phyloP scores from a whole-genome alignment of 2,888 invertebrate species.

The Ptycholaimellus sp. region DNA sequence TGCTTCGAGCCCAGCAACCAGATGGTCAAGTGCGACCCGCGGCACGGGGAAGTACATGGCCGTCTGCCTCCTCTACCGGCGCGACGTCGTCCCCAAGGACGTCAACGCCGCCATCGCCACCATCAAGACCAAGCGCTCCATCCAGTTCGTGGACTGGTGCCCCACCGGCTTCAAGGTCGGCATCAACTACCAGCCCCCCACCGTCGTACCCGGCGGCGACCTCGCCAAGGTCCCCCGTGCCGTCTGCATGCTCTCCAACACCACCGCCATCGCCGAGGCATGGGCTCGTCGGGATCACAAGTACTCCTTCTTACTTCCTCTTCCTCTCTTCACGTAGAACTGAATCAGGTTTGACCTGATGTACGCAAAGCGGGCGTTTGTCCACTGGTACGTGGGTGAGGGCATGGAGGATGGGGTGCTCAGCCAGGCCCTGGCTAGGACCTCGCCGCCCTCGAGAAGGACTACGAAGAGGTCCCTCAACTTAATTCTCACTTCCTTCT shows the following conservation, averaged over 20 bases:
- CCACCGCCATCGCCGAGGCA: conserved; percentile 31
- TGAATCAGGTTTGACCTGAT: conserved; percentile 52
- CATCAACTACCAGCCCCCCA: conserved; percentile 34
- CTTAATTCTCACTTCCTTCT: too few relatives aligned
- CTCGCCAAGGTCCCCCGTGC: conserved; percentile 34
- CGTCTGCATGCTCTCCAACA: conserved; percentile 28
- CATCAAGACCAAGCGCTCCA: conserved; percentile 63
- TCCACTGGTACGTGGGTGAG: conserved; percentile 47
- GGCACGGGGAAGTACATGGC: conserved; percentile 28
- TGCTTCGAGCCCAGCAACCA: conserved; percentile 50
- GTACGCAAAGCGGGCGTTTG: conserved; percentile 55
- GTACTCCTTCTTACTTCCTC: too few relatives aligned
- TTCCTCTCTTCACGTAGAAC: too few relatives aligned
- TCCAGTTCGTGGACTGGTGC: conserved; percentile 50
- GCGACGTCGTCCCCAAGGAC: conserved; percentile 71
- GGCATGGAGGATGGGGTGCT: conserved; percentile 30
- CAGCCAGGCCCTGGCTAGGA: conserved; percentile 29
- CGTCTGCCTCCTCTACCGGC: conserved; percentile 34
- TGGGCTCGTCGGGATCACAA: conserved; percentile 39
- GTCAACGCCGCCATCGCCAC: conserved; percentile 73
- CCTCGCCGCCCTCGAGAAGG: conserved; percentile 28
- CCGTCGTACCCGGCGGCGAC: conserved; percentile 45
- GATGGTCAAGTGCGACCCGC: conserved; percentile 32
- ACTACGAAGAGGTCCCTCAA: conserved; percentile 30
- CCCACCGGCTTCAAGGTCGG: conserved; percentile 9